Evolutionary conservation across 1,140 invertebrate species (phyloP).

Genomic region (Drosophila murphyi): DNA sequence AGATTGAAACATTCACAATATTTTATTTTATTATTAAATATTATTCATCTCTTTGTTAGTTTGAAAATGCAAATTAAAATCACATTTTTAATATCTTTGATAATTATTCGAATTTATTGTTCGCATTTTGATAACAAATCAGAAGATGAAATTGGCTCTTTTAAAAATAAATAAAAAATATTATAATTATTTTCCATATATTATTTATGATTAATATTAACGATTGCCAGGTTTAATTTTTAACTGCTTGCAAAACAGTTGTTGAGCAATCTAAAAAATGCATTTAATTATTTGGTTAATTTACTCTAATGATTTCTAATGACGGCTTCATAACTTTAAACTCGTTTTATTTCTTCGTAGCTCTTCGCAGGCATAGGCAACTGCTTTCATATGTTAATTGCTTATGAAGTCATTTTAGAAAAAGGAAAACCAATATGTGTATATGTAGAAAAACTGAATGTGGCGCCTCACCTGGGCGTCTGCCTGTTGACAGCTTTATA

Average conservation of each 20-base stretch:
- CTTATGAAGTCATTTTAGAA: slow-evolving; percentile 1
- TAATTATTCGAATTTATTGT: too few relatives aligned
- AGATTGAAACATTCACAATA: not conserved
- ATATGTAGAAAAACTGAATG: slow-evolving; percentile 15
- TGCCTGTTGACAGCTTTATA: slow-evolving; percentile 55
- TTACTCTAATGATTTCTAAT: slow-evolving; percentile 22
- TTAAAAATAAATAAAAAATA: too few relatives aligned
- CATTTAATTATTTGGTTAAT: slow-evolving; percentile 18
- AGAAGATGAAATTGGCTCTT: too few relatives aligned
- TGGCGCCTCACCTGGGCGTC: slow-evolving; percentile 41
- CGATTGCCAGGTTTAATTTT: not conserved
- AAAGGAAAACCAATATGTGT: not conserved
- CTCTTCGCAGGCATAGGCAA: slow-evolving; percentile 10
- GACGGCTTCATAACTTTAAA: not conserved
- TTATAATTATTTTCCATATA: too few relatives aligned
- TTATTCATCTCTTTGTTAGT: not conserved
- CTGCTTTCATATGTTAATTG: slow-evolving; percentile 39
- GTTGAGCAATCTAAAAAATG: not conserved
- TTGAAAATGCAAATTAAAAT: too few relatives aligned
- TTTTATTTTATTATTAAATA: not conserved
- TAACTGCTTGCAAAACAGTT: not conserved
- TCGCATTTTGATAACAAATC: too few relatives aligned
- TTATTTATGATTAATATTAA: not conserved
- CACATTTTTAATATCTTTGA: too few relatives aligned
- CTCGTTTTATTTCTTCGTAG: not conserved